Evolutionary conservation across 2,888 invertebrate genomes (phyloP).

Genomic region (Perdita meconis): DNA sequence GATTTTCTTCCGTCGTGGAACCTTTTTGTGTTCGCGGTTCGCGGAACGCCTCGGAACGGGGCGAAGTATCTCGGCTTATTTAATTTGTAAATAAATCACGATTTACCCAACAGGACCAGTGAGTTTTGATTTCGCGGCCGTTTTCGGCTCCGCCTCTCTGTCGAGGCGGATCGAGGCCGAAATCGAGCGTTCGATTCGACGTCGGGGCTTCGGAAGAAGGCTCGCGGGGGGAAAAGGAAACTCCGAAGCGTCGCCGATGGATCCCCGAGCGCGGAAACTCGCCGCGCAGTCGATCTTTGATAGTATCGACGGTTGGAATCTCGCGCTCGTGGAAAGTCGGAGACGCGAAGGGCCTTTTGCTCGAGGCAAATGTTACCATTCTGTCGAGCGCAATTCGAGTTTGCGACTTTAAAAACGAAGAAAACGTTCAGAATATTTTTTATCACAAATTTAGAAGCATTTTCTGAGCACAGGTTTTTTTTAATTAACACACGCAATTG

Average conservation of each 20-base stretch:
- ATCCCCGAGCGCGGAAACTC: constrained; percentile 19
- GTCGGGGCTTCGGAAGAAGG: background rate
- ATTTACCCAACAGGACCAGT: constrained; percentile 1
- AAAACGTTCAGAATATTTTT: background rate
- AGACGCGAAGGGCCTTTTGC: constrained; percentile 52
- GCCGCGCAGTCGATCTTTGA: constrained; percentile 7
- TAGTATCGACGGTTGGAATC: background rate
- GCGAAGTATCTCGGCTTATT: constrained; percentile 22
- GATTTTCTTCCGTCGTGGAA: background rate
- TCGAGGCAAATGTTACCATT: constrained; percentile 68
- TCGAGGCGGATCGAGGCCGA: constrained; percentile 4
- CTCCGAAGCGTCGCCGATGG: constrained; percentile 46
- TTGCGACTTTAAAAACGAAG: constrained; percentile 25
- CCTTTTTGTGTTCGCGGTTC: background rate
- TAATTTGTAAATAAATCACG: constrained; percentile 51
- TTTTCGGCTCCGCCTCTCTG: background rate
- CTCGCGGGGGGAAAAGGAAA: constrained; percentile 16
- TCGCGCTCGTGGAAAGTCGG: constrained; percentile 11
- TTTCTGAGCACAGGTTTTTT: too few relatives aligned
- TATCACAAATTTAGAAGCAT: background rate
- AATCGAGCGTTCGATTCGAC: constrained; percentile 28
- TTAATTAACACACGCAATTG: too few relatives aligned
- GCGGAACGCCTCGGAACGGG: background rate
- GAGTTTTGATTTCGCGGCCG: constrained; percentile 2
- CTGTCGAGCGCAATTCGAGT: constrained; percentile 60